Evolutionary conservation across 2,888 invertebrate species (phyloP).

Genomic region (Quadriops clusia): DNA sequence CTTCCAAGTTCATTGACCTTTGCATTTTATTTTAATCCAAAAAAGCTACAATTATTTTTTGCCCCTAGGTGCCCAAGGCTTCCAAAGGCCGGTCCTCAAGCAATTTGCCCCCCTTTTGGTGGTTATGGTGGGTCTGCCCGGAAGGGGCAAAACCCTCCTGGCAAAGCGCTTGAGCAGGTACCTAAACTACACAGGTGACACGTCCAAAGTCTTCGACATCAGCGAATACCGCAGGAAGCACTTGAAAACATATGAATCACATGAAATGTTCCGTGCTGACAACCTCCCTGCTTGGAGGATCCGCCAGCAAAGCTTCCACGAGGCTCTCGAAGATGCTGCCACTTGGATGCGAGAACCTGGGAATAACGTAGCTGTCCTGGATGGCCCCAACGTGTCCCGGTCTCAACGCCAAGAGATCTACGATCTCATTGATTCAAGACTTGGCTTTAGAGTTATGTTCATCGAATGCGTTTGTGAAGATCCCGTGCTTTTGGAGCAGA

Average conservation of each 20-base stretch:
- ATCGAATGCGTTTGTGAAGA: slow-evolving; percentile 88
- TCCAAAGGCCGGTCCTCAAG: slow-evolving; percentile 29
- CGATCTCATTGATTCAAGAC: slow-evolving; percentile 56
- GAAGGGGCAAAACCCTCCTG: slow-evolving; percentile 84
- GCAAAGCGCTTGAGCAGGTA: slow-evolving; percentile 78
- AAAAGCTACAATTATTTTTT: slow-evolving; percentile 14
- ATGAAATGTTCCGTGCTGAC: slow-evolving; percentile 80
- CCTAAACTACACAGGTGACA: slow-evolving; percentile 84
- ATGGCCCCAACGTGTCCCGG: slow-evolving; percentile 83
- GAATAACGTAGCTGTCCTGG: slow-evolving; percentile 59
- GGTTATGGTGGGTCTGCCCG: slow-evolving; percentile 82
- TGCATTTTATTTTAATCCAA: slow-evolving; percentile 7
- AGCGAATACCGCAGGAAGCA: slow-evolving; percentile 81
- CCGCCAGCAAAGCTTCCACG: slow-evolving; percentile 68
- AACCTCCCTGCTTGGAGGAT: slow-evolving; percentile 73
- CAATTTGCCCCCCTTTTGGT: slow-evolving; percentile 65
- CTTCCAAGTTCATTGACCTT: no score
- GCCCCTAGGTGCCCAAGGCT: slow-evolving; percentile 25
- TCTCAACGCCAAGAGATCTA: slow-evolving; percentile 67
- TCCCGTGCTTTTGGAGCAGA: slow-evolving; percentile 53
- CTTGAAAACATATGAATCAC: slow-evolving; percentile 68
- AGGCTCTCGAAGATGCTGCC: slow-evolving; percentile 78
- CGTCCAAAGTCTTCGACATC: slow-evolving; percentile 83
- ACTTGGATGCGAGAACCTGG: slow-evolving; percentile 59
- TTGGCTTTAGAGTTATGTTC: slow-evolving; percentile 78